These are phyloP conservation scores for Ophonus ardosiacus DNA, from an alignment of 2,888 invertebrate species.

Conservation along the genomic window DNA sequence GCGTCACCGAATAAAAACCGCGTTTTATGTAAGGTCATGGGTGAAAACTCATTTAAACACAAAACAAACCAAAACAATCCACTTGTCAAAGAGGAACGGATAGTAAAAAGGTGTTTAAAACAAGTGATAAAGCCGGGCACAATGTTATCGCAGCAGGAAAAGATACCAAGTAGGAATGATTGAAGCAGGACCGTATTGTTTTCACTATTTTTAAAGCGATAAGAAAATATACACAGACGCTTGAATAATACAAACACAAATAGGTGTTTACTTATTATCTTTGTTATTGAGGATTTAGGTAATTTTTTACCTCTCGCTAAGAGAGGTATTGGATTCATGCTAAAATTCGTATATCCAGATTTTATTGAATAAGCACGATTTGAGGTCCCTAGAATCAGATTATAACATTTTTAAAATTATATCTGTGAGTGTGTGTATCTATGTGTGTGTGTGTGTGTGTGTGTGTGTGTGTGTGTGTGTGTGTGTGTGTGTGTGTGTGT, in stretches of 20 bases:
- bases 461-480: too few relatives aligned
- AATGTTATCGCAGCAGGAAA: conserved; percentile 19
- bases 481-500: too few relatives aligned
- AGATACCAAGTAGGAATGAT: conserved; percentile 10
- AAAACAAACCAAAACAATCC: conserved; percentile 4
- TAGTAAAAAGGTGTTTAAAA: neutral
- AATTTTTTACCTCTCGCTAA: too few relatives aligned
- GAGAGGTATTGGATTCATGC: too few relatives aligned
- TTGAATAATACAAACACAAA: neutral
- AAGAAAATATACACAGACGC: neutral
- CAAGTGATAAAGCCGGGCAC: neutral
- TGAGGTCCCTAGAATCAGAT: too few relatives aligned
- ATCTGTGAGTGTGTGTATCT: too few relatives aligned
- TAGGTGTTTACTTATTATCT: neutral
- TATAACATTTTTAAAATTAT: too few relatives aligned
- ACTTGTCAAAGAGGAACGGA: neutral
- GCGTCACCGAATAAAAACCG: conserved; percentile 34
- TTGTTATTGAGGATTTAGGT: neutral
- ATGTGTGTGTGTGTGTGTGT: too few relatives aligned
- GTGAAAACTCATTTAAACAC: neutral
- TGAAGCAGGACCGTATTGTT: conserved; percentile 1
- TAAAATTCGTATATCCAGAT: too few relatives aligned
- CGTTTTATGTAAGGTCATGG: conserved; percentile 57
- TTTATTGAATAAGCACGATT: too few relatives aligned
- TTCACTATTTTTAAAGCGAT: neutral